A percentile compares a stretch with the other conserved stretches of the same genome.
Conservation (phyloP, 2,888 invertebrate species). For the Cataglyphis livida region DNA sequence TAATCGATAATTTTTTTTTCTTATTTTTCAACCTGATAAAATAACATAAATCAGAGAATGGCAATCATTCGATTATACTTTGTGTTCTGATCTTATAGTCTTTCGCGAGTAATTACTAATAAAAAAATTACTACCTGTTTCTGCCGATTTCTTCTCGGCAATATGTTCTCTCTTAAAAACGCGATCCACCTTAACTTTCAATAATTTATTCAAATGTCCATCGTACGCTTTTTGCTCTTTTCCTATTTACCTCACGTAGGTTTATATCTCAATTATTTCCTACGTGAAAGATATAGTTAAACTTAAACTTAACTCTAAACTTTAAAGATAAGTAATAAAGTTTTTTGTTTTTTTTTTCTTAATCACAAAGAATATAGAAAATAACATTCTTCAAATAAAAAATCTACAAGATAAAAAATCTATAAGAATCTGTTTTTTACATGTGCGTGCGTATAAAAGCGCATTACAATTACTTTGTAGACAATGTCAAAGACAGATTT, state of each 20-base stretch:
- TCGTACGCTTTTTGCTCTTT: constrained; percentile 35
- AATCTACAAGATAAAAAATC: constrained; percentile 29
- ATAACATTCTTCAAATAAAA: neutral
- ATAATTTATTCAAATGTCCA: constrained; percentile 66
- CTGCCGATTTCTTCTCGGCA: constrained; percentile 16
- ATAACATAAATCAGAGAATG: constrained; percentile 28
- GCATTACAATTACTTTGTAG: constrained; percentile 18
- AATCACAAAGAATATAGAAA: constrained; percentile 15
- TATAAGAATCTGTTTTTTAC: neutral
- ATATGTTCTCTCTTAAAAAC: constrained; percentile 41
- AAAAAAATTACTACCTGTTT: constrained; percentile 43
- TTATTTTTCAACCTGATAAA: constrained; percentile 30
- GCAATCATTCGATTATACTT: constrained; percentile 24
- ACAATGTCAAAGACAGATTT: constrained; percentile 1
- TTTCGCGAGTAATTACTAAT: constrained; percentile 35
- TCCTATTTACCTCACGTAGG: constrained; percentile 23
- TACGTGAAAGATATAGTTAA: constrained; percentile 30
- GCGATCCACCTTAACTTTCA: constrained; percentile 50
- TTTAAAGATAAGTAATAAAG: constrained; percentile 28
- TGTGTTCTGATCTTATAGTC: constrained; percentile 37
- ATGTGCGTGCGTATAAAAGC: neutral
- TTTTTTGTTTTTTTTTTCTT: constrained; percentile 16
- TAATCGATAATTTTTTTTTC: constrained; percentile 36
- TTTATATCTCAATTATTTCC: constrained; percentile 29
- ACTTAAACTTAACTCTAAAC: neutral